Evolutionary conservation across 2,113 vertebrate genomes (phyloP).

Genomic region (Tupaia tana): DNA sequence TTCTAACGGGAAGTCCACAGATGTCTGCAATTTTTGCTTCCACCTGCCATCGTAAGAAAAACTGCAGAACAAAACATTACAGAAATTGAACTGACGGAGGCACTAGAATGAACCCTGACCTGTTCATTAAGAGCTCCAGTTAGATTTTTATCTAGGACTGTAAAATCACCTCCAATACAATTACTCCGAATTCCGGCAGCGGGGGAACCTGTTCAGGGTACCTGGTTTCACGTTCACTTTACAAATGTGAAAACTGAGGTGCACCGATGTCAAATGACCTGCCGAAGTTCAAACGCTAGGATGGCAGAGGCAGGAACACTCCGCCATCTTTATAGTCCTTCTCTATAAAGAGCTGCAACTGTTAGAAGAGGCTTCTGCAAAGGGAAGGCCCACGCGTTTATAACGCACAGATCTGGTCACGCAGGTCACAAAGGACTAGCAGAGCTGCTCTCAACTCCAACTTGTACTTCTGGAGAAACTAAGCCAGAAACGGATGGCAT

Average conservation of each 20-base stretch:
- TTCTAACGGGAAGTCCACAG: conserved; percentile 96
- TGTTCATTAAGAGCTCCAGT: not conserved
- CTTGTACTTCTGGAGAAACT: not conserved
- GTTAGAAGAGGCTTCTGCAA: not conserved
- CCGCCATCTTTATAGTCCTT: no score
- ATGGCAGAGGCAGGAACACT: not conserved
- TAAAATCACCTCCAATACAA: not conserved
- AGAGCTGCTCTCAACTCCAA: not conserved
- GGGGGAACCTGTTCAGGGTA: not conserved
- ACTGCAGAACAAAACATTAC: conserved; percentile 82
- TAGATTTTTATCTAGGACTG: not conserved
- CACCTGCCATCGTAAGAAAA: conserved; percentile 98
- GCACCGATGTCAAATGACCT: not conserved
- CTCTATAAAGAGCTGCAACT: not conserved
- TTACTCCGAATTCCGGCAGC: not conserved
- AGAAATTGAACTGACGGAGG: not conserved
- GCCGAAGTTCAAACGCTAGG: not conserved
- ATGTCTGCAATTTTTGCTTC: conserved; percentile 98
- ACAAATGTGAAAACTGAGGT: not conserved
- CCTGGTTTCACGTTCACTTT: not conserved
- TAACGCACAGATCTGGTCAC: no score
- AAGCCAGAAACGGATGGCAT: not conserved
- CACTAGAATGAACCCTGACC: not conserved
- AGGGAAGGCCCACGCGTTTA: not conserved
- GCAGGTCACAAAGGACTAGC: no score